Evolutionary conservation across 92 coral and sea anemone species (phyloP), one percentile per base, ranked within the genome.

Genomic region (Epizoanthus illoricatus): DNA sequence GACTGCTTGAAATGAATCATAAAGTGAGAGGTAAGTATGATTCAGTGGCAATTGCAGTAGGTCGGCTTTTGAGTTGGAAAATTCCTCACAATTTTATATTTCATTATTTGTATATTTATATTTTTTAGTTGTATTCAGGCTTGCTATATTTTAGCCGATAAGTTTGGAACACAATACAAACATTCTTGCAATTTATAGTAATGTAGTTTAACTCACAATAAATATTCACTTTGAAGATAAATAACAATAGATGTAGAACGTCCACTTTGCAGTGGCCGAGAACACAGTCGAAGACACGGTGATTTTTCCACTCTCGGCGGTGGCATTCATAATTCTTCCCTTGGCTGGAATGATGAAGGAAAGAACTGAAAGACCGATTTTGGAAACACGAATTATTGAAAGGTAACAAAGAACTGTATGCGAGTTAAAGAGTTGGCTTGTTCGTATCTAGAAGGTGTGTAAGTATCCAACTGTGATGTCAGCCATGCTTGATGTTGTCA

Each of bases 301-400:
- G 11, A 97, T 97, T 85, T 97, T 97, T 71, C 98, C 98, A 10
- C 89, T 90, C 19, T 97, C 99, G 9, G 96, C 99, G 71, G 98
- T 94, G 58, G 99, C 99, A 6, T 97, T 94, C 43, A 40, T 97
- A 89, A 75, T 94, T 43, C 69, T 97, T 23, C 80, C 89, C 23
- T 58, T 94, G 76, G 84, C 85, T 74, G 87, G 85, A 62, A 70
- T 87, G 28, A 84, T 76, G 21, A 63, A 68, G 8, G 71, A 73
- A 59, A 76, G 76, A 63, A 75, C 61, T 24, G 86, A 84, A 68
- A 60, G 15, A 18, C 28, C 3, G 16, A 20, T 54, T 43, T 57
- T 95, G 36, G 88, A 91, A 61, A 66, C 84, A 63, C 81, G 84
- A 42, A 70, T 90, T 13, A 79, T 95, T 42, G 87, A 91, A 82